These are phyloP conservation scores for Meteorus cinctellus DNA, from an alignment of 2,888 invertebrate species.

Conservation along the genomic window DNA sequence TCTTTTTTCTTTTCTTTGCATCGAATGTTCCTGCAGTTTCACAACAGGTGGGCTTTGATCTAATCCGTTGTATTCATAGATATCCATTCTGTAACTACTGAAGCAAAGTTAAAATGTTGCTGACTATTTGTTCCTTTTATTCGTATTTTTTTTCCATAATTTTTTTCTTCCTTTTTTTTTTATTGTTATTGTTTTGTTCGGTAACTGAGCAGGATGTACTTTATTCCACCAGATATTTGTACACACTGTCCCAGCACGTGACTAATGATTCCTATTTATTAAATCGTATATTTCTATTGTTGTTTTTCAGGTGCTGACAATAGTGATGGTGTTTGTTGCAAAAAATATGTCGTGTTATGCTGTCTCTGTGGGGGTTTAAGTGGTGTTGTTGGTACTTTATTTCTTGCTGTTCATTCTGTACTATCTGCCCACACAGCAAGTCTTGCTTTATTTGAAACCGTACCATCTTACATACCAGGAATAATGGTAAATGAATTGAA, in stretches of 20 bases:
- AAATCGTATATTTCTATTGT: not conserved
- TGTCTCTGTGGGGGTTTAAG: constrained; percentile 87
- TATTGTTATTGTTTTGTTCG: constrained; percentile 3
- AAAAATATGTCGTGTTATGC: constrained; percentile 88
- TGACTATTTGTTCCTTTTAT: not conserved
- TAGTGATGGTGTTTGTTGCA: constrained; percentile 68
- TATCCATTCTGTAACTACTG: not conserved
- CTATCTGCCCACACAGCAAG: constrained; percentile 83
- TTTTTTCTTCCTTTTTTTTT: not conserved
- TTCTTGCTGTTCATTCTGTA: constrained; percentile 86
- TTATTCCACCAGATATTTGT: constrained; percentile 3
- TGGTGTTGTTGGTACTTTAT: constrained; percentile 84
- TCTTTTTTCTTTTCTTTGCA: not conserved
- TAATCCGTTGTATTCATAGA: not conserved
- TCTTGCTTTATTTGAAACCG: constrained; percentile 85
- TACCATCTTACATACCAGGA: constrained; percentile 95
- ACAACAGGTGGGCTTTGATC: constrained; percentile 14
- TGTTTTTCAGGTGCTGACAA: constrained; percentile 50
- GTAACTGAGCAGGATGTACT: not conserved
- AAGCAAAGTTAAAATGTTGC: not conserved
- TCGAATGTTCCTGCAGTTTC: not conserved
- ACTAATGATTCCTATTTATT: constrained; percentile 23
- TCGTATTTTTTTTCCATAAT: not conserved
- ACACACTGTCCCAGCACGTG: constrained; percentile 12
- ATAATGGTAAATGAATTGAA: constrained; percentile 81